Base-by-base conservation (phyloP, 23 tunicate species). In the Ciona savignyi region DNA sequence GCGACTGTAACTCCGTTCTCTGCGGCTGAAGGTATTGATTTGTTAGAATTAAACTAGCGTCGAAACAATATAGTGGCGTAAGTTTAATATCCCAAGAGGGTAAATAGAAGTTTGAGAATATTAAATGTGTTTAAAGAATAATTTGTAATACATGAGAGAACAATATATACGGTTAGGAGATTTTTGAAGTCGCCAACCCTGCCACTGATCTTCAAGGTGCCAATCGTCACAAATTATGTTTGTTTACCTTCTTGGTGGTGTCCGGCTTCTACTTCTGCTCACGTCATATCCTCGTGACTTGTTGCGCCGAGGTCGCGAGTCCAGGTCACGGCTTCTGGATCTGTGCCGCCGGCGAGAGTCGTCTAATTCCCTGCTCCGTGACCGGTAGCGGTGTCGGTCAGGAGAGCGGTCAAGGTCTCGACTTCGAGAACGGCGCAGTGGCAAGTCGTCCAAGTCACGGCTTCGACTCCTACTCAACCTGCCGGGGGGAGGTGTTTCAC, bases 401-500 rank as follows among this genome's bases (percentile, higher is more conserved):
- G 83, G 87, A n/a, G 83, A 77, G 30, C 73, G 33, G 66, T 66
- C 74, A 26, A 84, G 71, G 26, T 90, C 90, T 4, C 97, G 84
- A 32, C 97, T 84, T 33, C n/a, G 69, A 4, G 79, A 70, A 22
- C 97, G 73, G 62, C 67, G 73, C 42, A 74, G 83, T 3, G 73
- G 84, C 64, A 68, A 60, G 29, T 74, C 48, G 61, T 91, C n/a
- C n/a, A 80, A 35, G 64, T 91, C 90, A 27, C 97, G 81, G n/a
- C n/a, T 74, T 27, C 85, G 31, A 74, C 83, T 81, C 27, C 97
- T 77, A 35, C 86, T 66, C 27, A 83, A 64, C 22, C 86, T 72
- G 0, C 81, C 91, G 4, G 91, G 91, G 4, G 97, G 89, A 1
- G 97, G 90, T 1, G 97, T 76, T 30, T 70, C 84, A 2, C 84